phyloP scores from a whole-genome alignment of 2,797 vertebrate genomes.

The Lepidocolaptes lacrymiger region DNA sequence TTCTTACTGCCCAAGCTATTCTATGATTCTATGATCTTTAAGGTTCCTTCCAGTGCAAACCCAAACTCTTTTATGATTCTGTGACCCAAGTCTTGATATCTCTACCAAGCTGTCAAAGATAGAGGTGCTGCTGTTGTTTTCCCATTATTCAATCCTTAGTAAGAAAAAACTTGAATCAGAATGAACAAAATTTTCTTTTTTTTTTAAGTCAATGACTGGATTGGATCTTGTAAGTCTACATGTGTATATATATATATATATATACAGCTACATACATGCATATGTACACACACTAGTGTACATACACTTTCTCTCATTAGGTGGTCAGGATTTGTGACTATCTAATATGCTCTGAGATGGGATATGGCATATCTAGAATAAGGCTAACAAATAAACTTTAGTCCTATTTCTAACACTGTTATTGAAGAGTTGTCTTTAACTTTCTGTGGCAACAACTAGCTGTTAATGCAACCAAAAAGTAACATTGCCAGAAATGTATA shows the following conservation, averaged over 20 bases:
- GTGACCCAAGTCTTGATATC: background rate
- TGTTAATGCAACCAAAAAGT: background rate
- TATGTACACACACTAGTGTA: background rate
- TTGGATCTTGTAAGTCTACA: background rate
- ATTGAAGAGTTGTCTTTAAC: background rate
- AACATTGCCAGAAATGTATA: background rate
- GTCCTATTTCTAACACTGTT: background rate
- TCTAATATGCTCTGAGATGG: background rate
- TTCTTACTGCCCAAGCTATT: background rate
- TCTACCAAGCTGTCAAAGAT: background rate
- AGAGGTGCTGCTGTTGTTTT: background rate
- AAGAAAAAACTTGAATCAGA: background rate
- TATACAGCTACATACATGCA: background rate
- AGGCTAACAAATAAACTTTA: background rate
- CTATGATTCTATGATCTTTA: too few species aligned
- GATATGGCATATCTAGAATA: background rate
- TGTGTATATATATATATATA: background rate
- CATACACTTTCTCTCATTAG: background rate
- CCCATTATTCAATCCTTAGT: background rate
- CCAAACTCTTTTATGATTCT: background rate
- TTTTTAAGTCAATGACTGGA: background rate
- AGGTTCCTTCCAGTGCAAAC: background rate
- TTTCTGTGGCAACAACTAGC: background rate
- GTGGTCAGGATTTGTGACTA: background rate
- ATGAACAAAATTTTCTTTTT: background rate